Conservation (phyloP, 2,888 invertebrate species). For the Perizoma flavofasciatum region DNA sequence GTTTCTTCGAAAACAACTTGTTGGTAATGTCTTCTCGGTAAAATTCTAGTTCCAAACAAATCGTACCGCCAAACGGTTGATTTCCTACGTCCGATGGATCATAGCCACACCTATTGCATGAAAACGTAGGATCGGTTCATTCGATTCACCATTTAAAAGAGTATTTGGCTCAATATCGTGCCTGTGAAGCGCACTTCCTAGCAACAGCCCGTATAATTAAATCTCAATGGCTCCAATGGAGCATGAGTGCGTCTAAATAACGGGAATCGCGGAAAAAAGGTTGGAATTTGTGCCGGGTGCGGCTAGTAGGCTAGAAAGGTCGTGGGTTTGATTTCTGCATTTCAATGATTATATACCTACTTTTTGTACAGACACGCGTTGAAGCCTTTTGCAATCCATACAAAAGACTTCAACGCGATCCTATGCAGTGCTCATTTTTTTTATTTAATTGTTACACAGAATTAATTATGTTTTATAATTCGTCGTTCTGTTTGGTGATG, state of each 20-base stretch:
- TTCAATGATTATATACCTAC: background rate
- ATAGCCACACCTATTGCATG: constrained; percentile 18
- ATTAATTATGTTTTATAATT: no score
- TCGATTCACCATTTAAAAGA: constrained; percentile 43
- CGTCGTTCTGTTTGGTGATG: no score
- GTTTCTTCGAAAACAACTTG: no score
- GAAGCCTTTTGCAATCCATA: background rate
- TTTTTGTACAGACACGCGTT: background rate
- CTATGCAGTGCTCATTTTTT: no score
- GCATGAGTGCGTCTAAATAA: constrained; percentile 35
- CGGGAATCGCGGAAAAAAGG: constrained; percentile 26
- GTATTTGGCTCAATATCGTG: constrained; percentile 50
- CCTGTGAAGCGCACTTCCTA: constrained; percentile 56
- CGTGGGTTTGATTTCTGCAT: constrained; percentile 12
- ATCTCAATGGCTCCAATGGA: constrained; percentile 43
- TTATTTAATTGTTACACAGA: no score
- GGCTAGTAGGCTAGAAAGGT: constrained; percentile 17
- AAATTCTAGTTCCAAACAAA: no score
- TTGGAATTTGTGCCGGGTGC: constrained; percentile 10
- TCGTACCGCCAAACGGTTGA: no score
- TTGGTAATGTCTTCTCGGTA: no score
- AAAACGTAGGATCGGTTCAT: constrained; percentile 19
- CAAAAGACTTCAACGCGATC: constrained; percentile 23
- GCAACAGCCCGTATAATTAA: constrained; percentile 43
- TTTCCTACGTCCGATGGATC: constrained; percentile 1